Evolutionary conservation across 2,113 vertebrate species (phyloP).

Genomic region (Paratilapia polleni): DNA sequence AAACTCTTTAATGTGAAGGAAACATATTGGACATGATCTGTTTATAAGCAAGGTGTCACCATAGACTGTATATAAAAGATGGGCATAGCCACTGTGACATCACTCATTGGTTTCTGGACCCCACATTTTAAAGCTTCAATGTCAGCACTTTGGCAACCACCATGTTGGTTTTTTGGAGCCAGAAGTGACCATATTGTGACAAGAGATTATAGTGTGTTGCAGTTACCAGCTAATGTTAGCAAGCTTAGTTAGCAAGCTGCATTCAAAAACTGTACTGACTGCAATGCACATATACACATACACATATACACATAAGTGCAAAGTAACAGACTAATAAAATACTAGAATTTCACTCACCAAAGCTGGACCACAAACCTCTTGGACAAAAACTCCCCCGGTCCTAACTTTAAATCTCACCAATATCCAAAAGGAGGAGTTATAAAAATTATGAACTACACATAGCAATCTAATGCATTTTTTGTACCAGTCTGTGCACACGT

Average conservation of each 20-base stretch:
- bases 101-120: neutral
- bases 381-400: neutral
- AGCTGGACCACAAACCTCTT: neutral
- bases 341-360: too few relatives aligned
- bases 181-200: neutral
- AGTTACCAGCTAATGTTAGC: neutral
- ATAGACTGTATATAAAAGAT: neutral
- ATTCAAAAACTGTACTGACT: too few relatives aligned
- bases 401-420: neutral
- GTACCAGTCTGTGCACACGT: neutral
- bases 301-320: neutral
- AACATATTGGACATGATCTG: too few relatives aligned
- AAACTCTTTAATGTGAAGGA: too few relatives aligned
- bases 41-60: too few relatives aligned
- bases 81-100: neutral
- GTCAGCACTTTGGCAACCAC: neutral
- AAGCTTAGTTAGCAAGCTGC: neutral
- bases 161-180: neutral
- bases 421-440: neutral
- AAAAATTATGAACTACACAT: neutral
- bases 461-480: neutral
- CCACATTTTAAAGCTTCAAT: neutral
- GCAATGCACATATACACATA: neutral
- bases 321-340: neutral
- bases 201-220: neutral